Base-by-base conservation (phyloP, 2,113 vertebrate genomes). In the Dasypus novemcinctus region DNA sequence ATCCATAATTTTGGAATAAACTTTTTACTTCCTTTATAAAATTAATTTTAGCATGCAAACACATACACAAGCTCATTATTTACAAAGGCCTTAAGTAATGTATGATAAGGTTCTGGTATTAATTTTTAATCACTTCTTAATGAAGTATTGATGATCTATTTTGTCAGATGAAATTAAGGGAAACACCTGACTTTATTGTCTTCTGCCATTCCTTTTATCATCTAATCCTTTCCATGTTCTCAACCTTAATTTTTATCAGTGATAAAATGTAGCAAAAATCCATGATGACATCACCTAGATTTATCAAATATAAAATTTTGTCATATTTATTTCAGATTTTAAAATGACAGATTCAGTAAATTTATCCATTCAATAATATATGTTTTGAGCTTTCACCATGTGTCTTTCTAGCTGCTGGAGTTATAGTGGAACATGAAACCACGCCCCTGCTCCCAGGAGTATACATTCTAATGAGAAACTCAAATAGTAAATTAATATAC, bases 221-320 rank as follows among this genome's bases (percentile, higher is more conserved):
- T 63, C 7, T 57, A 23, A 27, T 7, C 15, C 38, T 93, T 74
- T 31, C 0, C 14, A 66, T 72, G 25, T 68, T 21, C 27, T 27
- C 86, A 74, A 68, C 2, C n/a, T 78, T 78, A 7, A 52, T 64
- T 59, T 43, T 78, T 71, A 23, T 31, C 43, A 74, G 38, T 71
- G 59, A 59, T 57, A 49, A 75, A 86, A 38, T 66, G 31, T 1
- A 75, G 7, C 4, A 74, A 93, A 81, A 91, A 61, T 93, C 3
- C 4, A 75, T 49, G 7, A 76, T 54, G 13, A 80, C 5, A 81
- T 13, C 31, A 78, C 12, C 41, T 15, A 89, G 10, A 54, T 46
- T 29, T 43, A 86, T 87, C 18, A 87, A 87, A 90, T 87, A 36
- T 82, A 86, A 93, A 46, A 54, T 87, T 82, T 90, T 85, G 20